These are phyloP conservation scores for Drosophila equinoxialis DNA, from an alignment of 1,140 invertebrate species.

Conservation along the genomic window DNA sequence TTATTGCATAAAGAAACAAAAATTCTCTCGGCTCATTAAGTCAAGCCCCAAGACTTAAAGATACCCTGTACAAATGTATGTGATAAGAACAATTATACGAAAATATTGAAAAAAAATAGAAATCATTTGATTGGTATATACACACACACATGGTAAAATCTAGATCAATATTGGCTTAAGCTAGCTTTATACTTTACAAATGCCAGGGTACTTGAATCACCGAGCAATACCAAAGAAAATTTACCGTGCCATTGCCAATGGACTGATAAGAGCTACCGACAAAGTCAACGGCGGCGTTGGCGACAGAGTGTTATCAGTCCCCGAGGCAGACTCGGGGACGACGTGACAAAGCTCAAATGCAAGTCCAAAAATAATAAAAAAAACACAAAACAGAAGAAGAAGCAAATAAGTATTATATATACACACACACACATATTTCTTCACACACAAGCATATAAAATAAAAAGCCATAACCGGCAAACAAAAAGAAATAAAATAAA, in stretches of 20 bases:
- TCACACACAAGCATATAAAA: constrained; percentile 12
- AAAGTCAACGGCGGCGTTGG: constrained; percentile 24
- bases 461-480: constrained; percentile 41
- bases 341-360: constrained; percentile 53
- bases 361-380: neutral
- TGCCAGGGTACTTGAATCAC: neutral
- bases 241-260: neutral
- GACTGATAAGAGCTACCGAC: constrained; percentile 31
- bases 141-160: neutral
- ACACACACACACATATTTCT: no score
- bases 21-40: neutral
- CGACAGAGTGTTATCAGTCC: constrained; percentile 30
- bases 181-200: neutral
- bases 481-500: constrained; percentile 34
- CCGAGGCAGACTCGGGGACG: constrained; percentile 41
- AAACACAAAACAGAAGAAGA: constrained; percentile 4
- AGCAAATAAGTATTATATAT: neutral
- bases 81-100: neutral
- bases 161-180: neutral
- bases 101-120: no score
- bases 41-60: neutral
- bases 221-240: constrained; percentile 18
- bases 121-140: no score
- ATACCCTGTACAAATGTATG: neutral
- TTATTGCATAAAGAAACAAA: constrained; percentile 37